phyloP scores from a whole-genome alignment of 2,797 vertebrate genomes.

The Microhierax caerulescens region DNA sequence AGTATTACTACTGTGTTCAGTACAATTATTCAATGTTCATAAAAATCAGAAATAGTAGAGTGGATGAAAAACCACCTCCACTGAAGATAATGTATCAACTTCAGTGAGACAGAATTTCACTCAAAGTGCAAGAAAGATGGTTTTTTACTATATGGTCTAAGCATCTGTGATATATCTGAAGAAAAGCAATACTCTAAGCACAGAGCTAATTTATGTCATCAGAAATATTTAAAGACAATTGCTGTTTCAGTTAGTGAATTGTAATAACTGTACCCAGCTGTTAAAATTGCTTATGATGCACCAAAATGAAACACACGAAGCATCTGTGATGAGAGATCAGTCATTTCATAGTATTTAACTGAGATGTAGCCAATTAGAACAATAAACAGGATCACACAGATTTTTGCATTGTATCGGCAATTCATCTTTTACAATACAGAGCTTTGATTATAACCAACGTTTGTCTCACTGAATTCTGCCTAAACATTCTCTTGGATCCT shows the following conservation, averaged over 20 bases:
- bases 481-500: neutral
- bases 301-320: conserved; percentile 55
- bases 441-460: conserved; percentile 10
- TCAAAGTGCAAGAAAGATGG: neutral
- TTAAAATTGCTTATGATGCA: conserved; percentile 42
- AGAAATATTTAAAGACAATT: conserved; percentile 66
- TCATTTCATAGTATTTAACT: conserved; percentile 52
- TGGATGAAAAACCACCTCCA: neutral
- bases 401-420: conserved; percentile 33
- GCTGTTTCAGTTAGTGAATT: conserved; percentile 38
- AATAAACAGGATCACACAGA: neutral
- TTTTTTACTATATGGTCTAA: neutral
- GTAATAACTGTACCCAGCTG: conserved; percentile 33
- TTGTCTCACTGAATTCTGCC: conserved; percentile 32
- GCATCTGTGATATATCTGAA: neutral
- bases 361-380: neutral
- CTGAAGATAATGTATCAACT: neutral
- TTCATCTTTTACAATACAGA: conserved; percentile 1
- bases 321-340: conserved; percentile 58
- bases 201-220: conserved; percentile 43
- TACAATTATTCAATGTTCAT: neutral
- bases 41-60: neutral
- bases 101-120: neutral
- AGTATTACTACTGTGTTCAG: neutral
- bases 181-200: conserved; percentile 15